Evolutionary conservation across 1,140 invertebrate genomes (phyloP).

Genomic region (Pachyrhynchus sulphureomaculatus): DNA sequence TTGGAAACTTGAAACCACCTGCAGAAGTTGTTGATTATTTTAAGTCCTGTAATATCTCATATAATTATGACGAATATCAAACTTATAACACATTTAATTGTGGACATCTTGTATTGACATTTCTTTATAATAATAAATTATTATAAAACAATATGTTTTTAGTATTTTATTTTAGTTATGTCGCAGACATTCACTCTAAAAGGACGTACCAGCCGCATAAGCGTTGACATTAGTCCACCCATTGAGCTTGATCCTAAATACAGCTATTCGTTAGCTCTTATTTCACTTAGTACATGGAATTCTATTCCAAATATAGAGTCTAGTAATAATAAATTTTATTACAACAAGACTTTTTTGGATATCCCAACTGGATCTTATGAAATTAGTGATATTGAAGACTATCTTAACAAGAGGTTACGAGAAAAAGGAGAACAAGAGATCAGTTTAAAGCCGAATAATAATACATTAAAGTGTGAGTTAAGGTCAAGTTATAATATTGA

Average conservation of each 20-base stretch:
- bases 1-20: conserved; percentile 45
- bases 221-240: not conserved
- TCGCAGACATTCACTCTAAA: not conserved
- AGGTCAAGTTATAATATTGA: too few relatives aligned
- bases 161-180: not conserved
- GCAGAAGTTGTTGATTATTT: conserved; percentile 40
- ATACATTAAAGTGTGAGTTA: too few relatives aligned
- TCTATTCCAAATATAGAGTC: conserved; percentile 2
- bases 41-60: conserved; percentile 16
- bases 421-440: too few relatives aligned
- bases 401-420: too few relatives aligned
- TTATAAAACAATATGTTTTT: not conserved
- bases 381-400: too few relatives aligned
- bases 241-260: conserved; percentile 12
- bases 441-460: too few relatives aligned
- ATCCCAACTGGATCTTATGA: not conserved
- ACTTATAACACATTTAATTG: conserved; percentile 32
- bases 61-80: conserved; percentile 24
- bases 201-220: conserved; percentile 6
- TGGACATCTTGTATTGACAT: conserved; percentile 8
- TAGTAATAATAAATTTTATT: conserved; percentile 12
- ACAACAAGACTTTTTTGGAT: not conserved
- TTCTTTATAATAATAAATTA: conserved; percentile 10
- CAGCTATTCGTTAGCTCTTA: conserved; percentile 13
- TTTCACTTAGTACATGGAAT: conserved; percentile 23